phyloP scores from a whole-genome alignment of 2,888 invertebrate species.

The Eudemis profundana region DNA sequence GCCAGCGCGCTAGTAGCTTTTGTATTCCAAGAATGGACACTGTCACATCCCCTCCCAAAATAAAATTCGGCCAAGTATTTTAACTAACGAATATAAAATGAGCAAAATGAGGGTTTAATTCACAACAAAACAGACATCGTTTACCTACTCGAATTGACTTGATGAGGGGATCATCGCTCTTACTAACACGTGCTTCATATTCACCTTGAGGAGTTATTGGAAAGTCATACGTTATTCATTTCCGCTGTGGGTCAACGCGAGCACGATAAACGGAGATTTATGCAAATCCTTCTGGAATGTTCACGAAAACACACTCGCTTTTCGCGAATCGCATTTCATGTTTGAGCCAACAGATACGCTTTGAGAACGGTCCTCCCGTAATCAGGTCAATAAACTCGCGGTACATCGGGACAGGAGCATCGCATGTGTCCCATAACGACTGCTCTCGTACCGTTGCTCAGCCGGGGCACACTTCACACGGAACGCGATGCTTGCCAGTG shows the following conservation, averaged over 20 bases:
- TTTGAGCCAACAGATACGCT: slow-evolving; percentile 11
- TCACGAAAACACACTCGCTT: slow-evolving; percentile 1
- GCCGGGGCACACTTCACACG: slow-evolving; percentile 1
- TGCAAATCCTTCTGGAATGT: slow-evolving; percentile 10
- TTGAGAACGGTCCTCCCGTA: slow-evolving; percentile 25
- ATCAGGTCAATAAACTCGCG: slow-evolving; percentile 36
- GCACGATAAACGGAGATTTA: slow-evolving; percentile 2
- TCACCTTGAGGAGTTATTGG: slow-evolving; percentile 25
- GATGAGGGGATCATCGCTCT: slow-evolving; percentile 2
- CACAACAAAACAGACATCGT: neutral
- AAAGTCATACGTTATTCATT: slow-evolving; percentile 5
- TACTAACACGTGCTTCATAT: neutral
- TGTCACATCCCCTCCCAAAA: too few species aligned
- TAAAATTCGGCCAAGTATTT: too few species aligned
- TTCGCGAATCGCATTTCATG: slow-evolving; percentile 9
- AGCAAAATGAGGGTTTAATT: neutral
- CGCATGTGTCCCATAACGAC: neutral
- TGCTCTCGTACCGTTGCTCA: neutral
- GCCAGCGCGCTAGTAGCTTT: too few species aligned
- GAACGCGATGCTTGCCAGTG: neutral
- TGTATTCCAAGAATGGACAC: too few species aligned
- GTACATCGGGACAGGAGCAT: slow-evolving; percentile 20
- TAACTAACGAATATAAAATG: too few species aligned
- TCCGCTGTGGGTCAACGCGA: neutral
- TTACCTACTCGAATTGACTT: neutral